phyloP scores from a whole-genome alignment of 2,113 vertebrate species.

The Leuciscus idus region DNA sequence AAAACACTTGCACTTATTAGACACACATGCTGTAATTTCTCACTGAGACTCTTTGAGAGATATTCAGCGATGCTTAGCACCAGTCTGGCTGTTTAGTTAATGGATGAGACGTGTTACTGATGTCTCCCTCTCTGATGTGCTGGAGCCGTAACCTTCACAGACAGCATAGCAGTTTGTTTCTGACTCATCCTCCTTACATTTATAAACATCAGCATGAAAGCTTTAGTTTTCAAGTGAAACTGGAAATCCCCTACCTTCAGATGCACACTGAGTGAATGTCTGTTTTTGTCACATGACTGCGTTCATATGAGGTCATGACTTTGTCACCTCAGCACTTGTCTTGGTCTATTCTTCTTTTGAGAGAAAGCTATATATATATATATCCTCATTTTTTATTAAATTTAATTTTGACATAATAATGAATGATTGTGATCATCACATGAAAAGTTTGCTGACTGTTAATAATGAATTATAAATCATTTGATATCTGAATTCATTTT shows the following conservation, averaged over 20 bases:
- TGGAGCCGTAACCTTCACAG: constrained; percentile 8
- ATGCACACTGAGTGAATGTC: neutral
- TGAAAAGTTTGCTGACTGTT: neutral
- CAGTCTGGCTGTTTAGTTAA: constrained; percentile 9
- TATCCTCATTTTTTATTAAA: neutral
- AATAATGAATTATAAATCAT: neutral
- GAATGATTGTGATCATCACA: neutral
- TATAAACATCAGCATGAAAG: constrained; percentile 33
- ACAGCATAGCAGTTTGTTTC: constrained; percentile 35
- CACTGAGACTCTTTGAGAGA: neutral
- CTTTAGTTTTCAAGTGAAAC: neutral
- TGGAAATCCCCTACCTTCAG: constrained; percentile 6
- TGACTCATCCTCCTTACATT: constrained; percentile 21
- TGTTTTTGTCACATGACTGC: constrained; percentile 26
- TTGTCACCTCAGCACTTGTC: constrained; percentile 1
- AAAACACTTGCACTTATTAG: constrained; percentile 11
- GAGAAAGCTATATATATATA: too few species aligned
- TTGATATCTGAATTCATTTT: neutral
- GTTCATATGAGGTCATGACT: constrained; percentile 13
- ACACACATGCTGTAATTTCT: constrained; percentile 9
- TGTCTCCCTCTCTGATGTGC: neutral
- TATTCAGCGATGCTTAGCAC: constrained; percentile 1
- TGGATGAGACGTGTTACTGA: constrained; percentile 6
- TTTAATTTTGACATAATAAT: neutral
- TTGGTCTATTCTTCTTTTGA: neutral